phyloP scores from a whole-genome alignment of 2,113 vertebrate species.

The Danionella cerebrum region DNA sequence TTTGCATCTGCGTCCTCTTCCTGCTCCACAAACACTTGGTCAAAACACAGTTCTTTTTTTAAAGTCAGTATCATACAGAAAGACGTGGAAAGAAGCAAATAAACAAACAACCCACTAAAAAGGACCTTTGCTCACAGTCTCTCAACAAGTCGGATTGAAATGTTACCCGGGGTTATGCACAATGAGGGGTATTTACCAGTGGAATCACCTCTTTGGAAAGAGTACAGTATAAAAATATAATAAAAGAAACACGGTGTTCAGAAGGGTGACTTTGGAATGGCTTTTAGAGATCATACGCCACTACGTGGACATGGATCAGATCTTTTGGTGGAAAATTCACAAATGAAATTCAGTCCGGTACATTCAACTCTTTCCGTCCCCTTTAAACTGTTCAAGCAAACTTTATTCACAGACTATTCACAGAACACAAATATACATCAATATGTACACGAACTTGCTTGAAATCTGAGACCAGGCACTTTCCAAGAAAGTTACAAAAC shows the following conservation, averaged over 20 bases:
- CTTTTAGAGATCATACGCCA: constrained; percentile 20
- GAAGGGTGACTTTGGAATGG: constrained; percentile 22
- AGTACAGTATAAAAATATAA: constrained; percentile 11
- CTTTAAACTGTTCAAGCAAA: constrained; percentile 60
- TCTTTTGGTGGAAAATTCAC: constrained; percentile 40
- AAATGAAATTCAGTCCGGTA: constrained; percentile 58
- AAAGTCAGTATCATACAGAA: constrained; percentile 55
- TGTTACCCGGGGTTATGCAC: too few relatives aligned
- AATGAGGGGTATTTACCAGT: constrained; percentile 32
- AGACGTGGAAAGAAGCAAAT: constrained; percentile 45
- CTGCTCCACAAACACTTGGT: constrained; percentile 60
- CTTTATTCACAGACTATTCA: constrained; percentile 72
- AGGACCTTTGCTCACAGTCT: constrained; percentile 9
- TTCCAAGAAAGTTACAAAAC: constrained; percentile 38
- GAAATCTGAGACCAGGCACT: constrained; percentile 61
- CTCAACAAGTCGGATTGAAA: constrained; percentile 49
- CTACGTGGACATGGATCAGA: constrained; percentile 32
- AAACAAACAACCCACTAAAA: constrained; percentile 18
- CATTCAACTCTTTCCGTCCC: constrained; percentile 63
- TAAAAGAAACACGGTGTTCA: constrained; percentile 27
- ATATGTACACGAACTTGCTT: constrained; percentile 57
- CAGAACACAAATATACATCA: constrained; percentile 68
- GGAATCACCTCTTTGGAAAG: constrained; percentile 32
- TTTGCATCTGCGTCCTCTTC: constrained; percentile 46
- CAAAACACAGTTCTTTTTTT: constrained; percentile 64